Percentiles rank a stretch among this genome's conserved stretches.
phyloP scores from a whole-genome alignment of 2,888 invertebrate species.

The Dicycla oo region DNA sequence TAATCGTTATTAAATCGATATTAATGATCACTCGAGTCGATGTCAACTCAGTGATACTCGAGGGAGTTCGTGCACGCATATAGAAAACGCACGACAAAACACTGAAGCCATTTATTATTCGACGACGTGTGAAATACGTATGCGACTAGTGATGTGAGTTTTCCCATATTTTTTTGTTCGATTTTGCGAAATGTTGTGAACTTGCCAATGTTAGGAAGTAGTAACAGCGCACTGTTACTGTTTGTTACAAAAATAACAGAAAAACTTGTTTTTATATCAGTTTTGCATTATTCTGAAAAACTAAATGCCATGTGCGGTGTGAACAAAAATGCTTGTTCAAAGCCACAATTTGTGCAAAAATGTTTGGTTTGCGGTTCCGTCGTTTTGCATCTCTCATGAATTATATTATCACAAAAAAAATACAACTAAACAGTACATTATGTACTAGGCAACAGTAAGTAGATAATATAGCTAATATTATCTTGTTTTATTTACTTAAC shows the following conservation, averaged over 20 bases:
- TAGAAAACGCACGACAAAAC: conserved; percentile 59
- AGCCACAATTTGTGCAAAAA: conserved; percentile 1
- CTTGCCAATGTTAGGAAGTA: conserved; percentile 52
- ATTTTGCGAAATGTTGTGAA: conserved; percentile 37
- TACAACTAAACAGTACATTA: too few relatives aligned
- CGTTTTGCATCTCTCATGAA: background rate
- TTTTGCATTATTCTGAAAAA: conserved; percentile 19
- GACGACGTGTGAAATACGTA: conserved; percentile 57
- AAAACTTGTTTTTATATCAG: conserved; percentile 37
- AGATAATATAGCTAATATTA: too few relatives aligned
- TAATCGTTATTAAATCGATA: conserved; percentile 63
- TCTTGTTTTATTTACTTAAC: background rate
- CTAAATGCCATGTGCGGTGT: conserved; percentile 6
- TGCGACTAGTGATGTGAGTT: conserved; percentile 42
- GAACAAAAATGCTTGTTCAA: conserved; percentile 14
- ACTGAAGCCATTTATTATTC: conserved; percentile 64
- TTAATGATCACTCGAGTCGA: conserved; percentile 61
- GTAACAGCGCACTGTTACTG: conserved; percentile 12
- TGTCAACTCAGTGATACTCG: conserved; percentile 65
- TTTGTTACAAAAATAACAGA: conserved; percentile 32
- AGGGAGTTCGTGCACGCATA: conserved; percentile 54
- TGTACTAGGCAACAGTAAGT: background rate
- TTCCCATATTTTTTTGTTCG: conserved; percentile 24
- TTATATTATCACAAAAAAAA: too few relatives aligned
- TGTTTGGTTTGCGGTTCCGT: background rate